Base-by-base conservation (phyloP, 2,797 vertebrate genomes). In the Cynopterus sphinx region DNA sequence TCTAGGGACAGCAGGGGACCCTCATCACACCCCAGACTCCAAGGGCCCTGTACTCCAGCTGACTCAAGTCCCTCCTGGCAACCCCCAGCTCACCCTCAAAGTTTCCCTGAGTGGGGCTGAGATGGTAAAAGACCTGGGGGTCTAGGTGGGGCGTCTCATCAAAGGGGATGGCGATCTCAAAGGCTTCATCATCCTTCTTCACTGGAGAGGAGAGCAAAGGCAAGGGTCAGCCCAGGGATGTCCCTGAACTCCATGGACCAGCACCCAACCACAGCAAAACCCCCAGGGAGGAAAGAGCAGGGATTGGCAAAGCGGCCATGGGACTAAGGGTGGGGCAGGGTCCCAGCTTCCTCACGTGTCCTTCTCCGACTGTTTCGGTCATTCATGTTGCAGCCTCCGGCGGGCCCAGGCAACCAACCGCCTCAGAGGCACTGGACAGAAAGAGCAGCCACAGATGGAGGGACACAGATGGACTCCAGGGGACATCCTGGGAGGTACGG, bases 101-200 rank as follows among this genome's bases (percentile, higher is more conserved):
- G 97, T 97, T 98, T 49, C 98, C 98, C 92, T 98, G 98, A 85
- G 95, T 98, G 90, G 99, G 99, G 90, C 98, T 99, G 96, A 99
- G 99, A 87, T 98, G 99, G 98, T 99, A 99, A 71, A 98, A 97
- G 71, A 99, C 98, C 96, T 99, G 99, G 39, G 99, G 98, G 82
- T 99, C 99, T 96, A 99, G 98, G 97, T 98, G 99, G 96, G 98
- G 99, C 75, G 98, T 98, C 94, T 99, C 99, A 74, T 99, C 99
- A 88, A 99, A 99, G 0, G 99, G 99, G 63, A 99, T 98, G 84
- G 99, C 96, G 96, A 99, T 98, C 98, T 99, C 99, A 89, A 99
- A 99, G 19, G 98, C 81, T 13, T 99, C 99, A 63, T 99, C 99
- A 31, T 99, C 99, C 98, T 99, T 99, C 46, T 99, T 99, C 97